These are phyloP conservation scores for Lepidostoma basale DNA, from an alignment of 1,140 invertebrate genomes.

Conservation along the genomic window DNA sequence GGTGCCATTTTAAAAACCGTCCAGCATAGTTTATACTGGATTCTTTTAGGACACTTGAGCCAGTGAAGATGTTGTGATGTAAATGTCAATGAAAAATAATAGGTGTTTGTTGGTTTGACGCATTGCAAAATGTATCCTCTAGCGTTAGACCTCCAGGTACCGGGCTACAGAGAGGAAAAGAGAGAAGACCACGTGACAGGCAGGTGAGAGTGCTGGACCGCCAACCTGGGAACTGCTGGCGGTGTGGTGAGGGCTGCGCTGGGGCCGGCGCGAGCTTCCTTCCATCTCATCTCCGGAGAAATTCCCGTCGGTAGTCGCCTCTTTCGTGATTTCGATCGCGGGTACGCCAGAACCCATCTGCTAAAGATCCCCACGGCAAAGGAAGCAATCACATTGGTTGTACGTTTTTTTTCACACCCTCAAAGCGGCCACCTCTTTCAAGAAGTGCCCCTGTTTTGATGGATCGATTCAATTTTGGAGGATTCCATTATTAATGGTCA, in stretches of 20 bases:
- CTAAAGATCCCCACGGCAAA: conserved; percentile 6
- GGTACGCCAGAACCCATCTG: conserved; percentile 54
- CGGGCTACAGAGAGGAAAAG: conserved; percentile 52
- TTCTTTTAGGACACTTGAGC: no score
- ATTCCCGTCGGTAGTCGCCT: conserved; percentile 63
- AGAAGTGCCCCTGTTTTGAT: background rate
- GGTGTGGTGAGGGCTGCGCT: conserved; percentile 52
- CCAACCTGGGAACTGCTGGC: conserved; percentile 59
- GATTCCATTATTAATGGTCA: no score
- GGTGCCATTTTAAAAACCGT: no score
- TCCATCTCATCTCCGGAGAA: conserved; percentile 61
- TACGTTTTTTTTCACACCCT: background rate
- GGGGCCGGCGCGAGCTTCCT: conserved; percentile 48
- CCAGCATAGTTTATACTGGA: no score
- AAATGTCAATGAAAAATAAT: no score
- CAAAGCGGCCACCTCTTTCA: background rate
- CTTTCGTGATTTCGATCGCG: conserved; percentile 87
- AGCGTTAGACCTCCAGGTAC: no score
- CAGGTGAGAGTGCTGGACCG: conserved; percentile 36
- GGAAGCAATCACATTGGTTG: conserved; percentile 23
- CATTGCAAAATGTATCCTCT: no score
- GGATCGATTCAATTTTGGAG: no score
- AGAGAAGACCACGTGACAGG: background rate
- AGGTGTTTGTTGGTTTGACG: no score
- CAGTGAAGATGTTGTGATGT: no score